Evolutionary conservation across 2,797 vertebrate species (phyloP).

Genomic region (Todus mexicanus): DNA sequence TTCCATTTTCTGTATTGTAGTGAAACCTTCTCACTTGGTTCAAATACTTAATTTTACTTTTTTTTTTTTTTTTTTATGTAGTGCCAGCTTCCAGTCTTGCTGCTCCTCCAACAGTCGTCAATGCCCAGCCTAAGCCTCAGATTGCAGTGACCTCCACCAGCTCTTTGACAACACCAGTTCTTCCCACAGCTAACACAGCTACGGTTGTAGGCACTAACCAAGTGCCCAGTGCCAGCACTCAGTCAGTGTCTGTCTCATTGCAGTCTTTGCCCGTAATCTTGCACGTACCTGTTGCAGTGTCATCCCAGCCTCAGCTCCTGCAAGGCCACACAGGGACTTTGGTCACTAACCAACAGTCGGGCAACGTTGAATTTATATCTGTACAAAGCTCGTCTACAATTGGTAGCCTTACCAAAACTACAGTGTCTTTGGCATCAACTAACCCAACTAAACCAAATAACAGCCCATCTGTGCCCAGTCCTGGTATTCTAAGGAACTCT

Average conservation of each 20-base stretch:
- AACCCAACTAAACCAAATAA: constrained; percentile 76
- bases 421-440: constrained; percentile 72
- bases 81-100: constrained; percentile 69
- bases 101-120: constrained; percentile 65
- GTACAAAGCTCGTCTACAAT: constrained; percentile 78
- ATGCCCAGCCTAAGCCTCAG: constrained; percentile 70
- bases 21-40: not conserved
- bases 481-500: constrained; percentile 75
- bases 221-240: constrained; percentile 79
- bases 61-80: not conserved
- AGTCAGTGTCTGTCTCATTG: constrained; percentile 82
- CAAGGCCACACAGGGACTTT: constrained; percentile 79
- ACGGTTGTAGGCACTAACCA: constrained; percentile 81
- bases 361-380: constrained; percentile 80
- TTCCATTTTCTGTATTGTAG: not conserved
- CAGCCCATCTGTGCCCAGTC: constrained; percentile 67
- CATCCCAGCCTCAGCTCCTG: constrained; percentile 80
- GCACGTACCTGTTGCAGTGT: constrained; percentile 80
- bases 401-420: constrained; percentile 76
- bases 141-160: constrained; percentile 70
- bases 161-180: constrained; percentile 74
- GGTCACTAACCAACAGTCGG: constrained; percentile 78
- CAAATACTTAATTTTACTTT: not conserved
- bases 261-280: constrained; percentile 81
- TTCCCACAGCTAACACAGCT: constrained; percentile 74